Base-by-base conservation (phyloP, 2,113 vertebrate species). In the Caranx melampygus region DNA sequence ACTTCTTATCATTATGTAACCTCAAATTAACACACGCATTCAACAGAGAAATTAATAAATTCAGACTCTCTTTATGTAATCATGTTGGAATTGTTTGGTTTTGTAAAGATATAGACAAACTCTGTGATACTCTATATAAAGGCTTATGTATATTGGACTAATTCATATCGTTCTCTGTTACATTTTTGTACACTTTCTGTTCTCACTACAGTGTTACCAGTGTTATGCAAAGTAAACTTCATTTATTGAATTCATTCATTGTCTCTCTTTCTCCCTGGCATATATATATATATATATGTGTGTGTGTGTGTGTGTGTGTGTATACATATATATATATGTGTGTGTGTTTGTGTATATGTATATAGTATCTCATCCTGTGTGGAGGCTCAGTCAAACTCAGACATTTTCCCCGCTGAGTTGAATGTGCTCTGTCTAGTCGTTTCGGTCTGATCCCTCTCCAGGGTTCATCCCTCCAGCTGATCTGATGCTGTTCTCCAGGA, bases 401-500 rank as follows among this genome's bases (percentile, higher is more conserved):
- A 40, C 18, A 37, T 70, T 51, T 34, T 35, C 26, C 31, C 37
- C 20, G 7, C n/a, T 80, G 79, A 81, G 52, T 72, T 58, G 45
- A 72, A 35, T 60, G 76, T 62, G 65, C 69, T 77, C 83, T 82
- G 72, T 85, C 2, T 77, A 31, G 63, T 84, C 16, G 7, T 75
- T 58, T 59, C 54, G 26, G 82, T 88, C 79, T 85, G 84, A 83
- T 89, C 69, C 18, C 65, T 85, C 86, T 87, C 21, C 62, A n/a
- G 47, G 69, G 55, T 83, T 89, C 80, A 75, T 78, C 69, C 64
- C 81, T 82, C 57, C 0, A 59, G 52, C 68, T 85, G 52, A 75
- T 71, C 64, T 84, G 66, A 78, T 77, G 69, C 64, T 0, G 20
- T 73, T 82, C 54, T 82, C 60, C 61, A 62, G 59, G 59, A 83